Evolutionary conservation across 2,797 vertebrate genomes (phyloP), one percentile per base, ranked within the genome.

Genomic region (Mormyrops boulengeri): DNA sequence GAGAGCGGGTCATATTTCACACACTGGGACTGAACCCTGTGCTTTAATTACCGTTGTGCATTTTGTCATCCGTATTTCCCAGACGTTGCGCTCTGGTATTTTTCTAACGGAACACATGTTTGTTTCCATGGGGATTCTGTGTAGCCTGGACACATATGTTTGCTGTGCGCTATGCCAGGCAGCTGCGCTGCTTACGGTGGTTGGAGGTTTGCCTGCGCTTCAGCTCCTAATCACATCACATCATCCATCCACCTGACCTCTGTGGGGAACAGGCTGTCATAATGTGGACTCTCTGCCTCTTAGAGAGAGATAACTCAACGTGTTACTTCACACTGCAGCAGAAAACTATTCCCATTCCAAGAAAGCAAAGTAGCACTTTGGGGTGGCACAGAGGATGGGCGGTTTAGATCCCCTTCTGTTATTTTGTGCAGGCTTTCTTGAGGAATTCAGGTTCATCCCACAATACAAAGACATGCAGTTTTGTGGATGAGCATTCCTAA

Each of bases 21-120:
- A 82, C 89, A 90, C 47, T 77, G 73, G 73, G 80, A 85, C 80
- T 50, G 80, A 47, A 85, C 47, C 73, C 73, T 47, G n/a, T 47
- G 41, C 55, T 47, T 66, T 88, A 66, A 66, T 62, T 47, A 66
- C 34, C 4, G 26, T 50, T 88, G 57, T 50, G 38, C 60, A 47
- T 69, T 88, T 88, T 88, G 57, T 49, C 22, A 50, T 50, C 73
- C 12, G 17, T 41, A 38, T 77, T 77, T 77, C 73, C 38, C 73
- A 77, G 62, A 69, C 38, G 73, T 77, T 77, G 26, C 6, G 73
- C 34, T 1, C 73, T 41, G 73, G 38, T 41, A 77, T 77, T 77
- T 77, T 77, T 77, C 73, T 77, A 77, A 77, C 17, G 17, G 38
- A 77, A 77, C 73, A 77, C 34, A 77, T 77, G 38, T 77, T 77